Conservation (phyloP, 2,113 vertebrate genomes). For the Mesembrinibis cayennensis region DNA sequence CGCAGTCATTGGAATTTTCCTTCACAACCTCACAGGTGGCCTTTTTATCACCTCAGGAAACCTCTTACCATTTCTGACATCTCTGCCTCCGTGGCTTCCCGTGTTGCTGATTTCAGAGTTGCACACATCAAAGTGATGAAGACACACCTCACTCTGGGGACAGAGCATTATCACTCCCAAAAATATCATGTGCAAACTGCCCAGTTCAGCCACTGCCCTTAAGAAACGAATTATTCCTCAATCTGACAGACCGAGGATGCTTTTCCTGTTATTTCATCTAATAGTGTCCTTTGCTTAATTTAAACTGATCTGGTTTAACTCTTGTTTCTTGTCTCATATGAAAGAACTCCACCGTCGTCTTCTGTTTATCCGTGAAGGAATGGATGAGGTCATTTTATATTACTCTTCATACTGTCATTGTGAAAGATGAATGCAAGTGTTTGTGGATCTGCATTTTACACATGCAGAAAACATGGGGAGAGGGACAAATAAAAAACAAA, state of each 20-base stretch:
- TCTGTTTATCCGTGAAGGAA: conserved; percentile 4
- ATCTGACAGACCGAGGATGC: not conserved
- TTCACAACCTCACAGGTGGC: conserved; percentile 21
- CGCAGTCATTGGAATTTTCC: conserved; percentile 13
- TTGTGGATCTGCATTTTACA: not conserved
- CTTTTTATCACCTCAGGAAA: conserved; percentile 51
- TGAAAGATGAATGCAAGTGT: not conserved
- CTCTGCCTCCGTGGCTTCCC: not conserved
- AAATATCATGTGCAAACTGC: not conserved
- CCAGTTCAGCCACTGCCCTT: not conserved
- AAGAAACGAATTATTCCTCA: conserved; percentile 6
- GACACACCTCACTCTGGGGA: conserved; percentile 36
- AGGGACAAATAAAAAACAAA: not conserved
- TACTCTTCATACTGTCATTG: fast-evolving
- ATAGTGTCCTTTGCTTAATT: conserved; percentile 1
- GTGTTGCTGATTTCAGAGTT: conserved; percentile 15
- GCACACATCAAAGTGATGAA: conserved; percentile 21
- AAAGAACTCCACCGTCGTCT: not conserved
- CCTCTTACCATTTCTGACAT: conserved; percentile 42
- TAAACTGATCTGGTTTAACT: not conserved
- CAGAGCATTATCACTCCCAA: not conserved
- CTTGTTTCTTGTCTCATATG: not conserved
- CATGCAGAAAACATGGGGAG: not conserved
- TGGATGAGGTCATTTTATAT: not conserved
- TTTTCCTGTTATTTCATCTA: conserved; percentile 29